Conservation (phyloP, 1,140 invertebrate genomes). For the Hycleus cichorii region DNA sequence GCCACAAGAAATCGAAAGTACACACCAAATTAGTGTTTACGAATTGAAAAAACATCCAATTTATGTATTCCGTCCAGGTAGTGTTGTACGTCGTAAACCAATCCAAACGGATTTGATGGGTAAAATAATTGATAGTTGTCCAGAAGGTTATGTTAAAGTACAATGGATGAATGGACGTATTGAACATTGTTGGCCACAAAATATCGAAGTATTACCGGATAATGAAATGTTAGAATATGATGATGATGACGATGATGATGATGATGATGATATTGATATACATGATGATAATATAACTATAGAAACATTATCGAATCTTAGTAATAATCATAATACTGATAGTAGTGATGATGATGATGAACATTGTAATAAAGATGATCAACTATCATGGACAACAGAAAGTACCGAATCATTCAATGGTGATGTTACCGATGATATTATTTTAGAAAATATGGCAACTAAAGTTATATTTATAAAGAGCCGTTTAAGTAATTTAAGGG, state of each 20-base stretch:
- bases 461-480: conserved; percentile 37
- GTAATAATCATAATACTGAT: conserved; percentile 60
- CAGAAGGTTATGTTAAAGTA: conserved; percentile 65
- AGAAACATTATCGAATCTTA: neutral
- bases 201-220: conserved; percentile 35
- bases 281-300: neutral
- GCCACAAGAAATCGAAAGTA: conserved; percentile 61
- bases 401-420: conserved; percentile 48
- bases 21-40: conserved; percentile 83
- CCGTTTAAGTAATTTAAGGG: conserved; percentile 34
- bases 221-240: conserved; percentile 53
- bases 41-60: conserved; percentile 93
- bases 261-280: conserved; percentile 38
- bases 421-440: conserved; percentile 34
- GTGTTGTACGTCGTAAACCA: conserved; percentile 69
- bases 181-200: conserved; percentile 85
- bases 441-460: conserved; percentile 36
- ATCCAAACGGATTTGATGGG: conserved; percentile 69
- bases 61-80: conserved; percentile 86
- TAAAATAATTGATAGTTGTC: conserved; percentile 80
- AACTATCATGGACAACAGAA: conserved; percentile 75
- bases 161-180: conserved; percentile 81
- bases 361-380: conserved; percentile 3
- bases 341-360: conserved; percentile 44
- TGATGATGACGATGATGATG: conserved; percentile 47